Evolutionary conservation across 92 coral and sea anemone genomes (phyloP), one percentile per base, ranked within the genome.

Genomic region (Montipora capitata): DNA sequence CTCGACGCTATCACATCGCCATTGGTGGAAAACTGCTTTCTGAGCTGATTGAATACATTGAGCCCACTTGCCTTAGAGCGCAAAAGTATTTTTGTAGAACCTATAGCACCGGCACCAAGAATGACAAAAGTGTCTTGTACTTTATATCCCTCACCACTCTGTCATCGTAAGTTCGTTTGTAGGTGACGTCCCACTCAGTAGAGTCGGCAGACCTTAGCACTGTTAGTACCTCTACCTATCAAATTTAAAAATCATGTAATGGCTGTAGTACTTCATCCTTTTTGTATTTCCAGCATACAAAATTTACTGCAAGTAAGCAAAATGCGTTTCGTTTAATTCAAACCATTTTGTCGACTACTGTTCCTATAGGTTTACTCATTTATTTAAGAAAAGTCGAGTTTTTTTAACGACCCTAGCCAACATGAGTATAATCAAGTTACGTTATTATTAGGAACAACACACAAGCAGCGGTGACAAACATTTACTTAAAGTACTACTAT

Each of bases 11-110:
- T 44, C 68, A 84, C 86, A 72, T 92, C 95, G 0, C 95, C 95
- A 45, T 92, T 88, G 10, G 92, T 92, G 4, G 95, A 72, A 20
- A 92, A 92, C 40, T 71, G 49, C 39, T 51, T 79, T 2, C 95
- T 90, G 5, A 83, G 13, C 64, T 68, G 43, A 40, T 42, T 56
- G 0, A 88, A 88, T 5, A 92, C 72, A 15, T 84, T 65, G 13
- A 92, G 85, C 27, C 95, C 95, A 2, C 76, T 74, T 65, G 88
- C 80, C 57, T 78, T 88, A 38, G 95, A 92, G 51, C 95, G 95
- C 41, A 88, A 90, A 40, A 92, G 77, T 5, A 92, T n/a, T 57
- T 92, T 92, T 5, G 95, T 92, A 0, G 95, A 92, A n/a, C 95
- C 92, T 9, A 88, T 65, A 0, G 95, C 89, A 4, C 95, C 95